Conservation (phyloP, 2,113 vertebrate species). For the Rafetus swinhoei region DNA sequence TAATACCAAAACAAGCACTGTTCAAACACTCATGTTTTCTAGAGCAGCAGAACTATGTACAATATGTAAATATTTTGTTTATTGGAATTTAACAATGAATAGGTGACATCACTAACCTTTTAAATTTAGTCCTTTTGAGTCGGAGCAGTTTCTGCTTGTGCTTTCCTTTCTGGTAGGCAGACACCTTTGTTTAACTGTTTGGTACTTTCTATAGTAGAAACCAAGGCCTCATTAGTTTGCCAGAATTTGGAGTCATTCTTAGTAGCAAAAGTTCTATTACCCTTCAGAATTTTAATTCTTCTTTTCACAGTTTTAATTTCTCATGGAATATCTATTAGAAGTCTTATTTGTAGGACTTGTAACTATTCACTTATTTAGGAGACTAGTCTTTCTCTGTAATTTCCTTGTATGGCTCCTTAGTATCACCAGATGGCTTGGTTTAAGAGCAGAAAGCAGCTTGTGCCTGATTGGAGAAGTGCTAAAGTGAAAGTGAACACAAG, state of each 20-base stretch:
- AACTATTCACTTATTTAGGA: background rate
- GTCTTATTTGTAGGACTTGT: background rate
- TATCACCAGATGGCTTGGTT: background rate
- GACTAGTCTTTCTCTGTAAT: background rate
- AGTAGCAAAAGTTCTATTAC: background rate
- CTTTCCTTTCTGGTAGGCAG: background rate
- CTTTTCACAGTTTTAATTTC: background rate
- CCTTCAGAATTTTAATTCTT: background rate
- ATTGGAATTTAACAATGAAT: background rate
- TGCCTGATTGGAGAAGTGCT: background rate
- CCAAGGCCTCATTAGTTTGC: background rate
- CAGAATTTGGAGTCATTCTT: background rate
- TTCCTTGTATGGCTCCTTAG: background rate
- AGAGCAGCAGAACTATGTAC: background rate
- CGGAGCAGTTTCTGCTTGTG: background rate
- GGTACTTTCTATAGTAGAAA: background rate
- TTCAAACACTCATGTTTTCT: background rate
- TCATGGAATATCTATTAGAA: background rate
- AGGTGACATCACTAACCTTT: background rate
- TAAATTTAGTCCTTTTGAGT: background rate
- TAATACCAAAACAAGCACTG: background rate
- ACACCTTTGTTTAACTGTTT: background rate
- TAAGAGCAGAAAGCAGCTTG: background rate
- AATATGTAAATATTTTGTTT: rapidly evolving
- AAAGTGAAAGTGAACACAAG: slow-evolving; percentile 5